Conservation (phyloP, 2,797 vertebrate species). For the Dermochelys coriacea region DNA sequence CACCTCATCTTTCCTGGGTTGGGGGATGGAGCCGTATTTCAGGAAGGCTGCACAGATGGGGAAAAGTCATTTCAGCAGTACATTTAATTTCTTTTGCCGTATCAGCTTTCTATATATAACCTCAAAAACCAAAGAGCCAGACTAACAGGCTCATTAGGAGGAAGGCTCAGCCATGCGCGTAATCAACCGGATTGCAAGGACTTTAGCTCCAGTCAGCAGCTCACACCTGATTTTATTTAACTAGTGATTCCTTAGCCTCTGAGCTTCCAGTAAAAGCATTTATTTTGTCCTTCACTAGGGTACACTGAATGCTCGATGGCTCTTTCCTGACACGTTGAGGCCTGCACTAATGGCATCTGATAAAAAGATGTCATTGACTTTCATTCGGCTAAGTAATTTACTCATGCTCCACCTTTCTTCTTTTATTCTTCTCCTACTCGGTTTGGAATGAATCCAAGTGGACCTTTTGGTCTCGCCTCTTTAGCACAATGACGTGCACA, state of each 20-base stretch:
- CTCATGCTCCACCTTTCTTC: background rate
- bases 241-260: background rate
- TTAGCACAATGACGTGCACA: background rate
- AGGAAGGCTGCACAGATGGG: background rate
- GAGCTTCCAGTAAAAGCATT: background rate
- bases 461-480: background rate
- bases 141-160: background rate
- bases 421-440: background rate
- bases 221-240: conserved; percentile 27
- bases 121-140: conserved; percentile 10
- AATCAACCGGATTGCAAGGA: conserved; percentile 21
- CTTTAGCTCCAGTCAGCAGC: background rate
- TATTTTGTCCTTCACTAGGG: conserved; percentile 19
- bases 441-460: background rate
- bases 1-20: background rate
- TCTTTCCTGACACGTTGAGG: conserved; percentile 26
- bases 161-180: background rate
- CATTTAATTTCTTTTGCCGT: conserved; percentile 32
- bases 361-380: conserved; percentile 59
- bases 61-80: background rate
- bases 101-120: conserved; percentile 10
- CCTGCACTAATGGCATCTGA: conserved; percentile 6
- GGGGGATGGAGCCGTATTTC: background rate
- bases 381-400: conserved; percentile 43
- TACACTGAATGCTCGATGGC: background rate